phyloP scores from a whole-genome alignment of 2,797 vertebrate genomes.

The Enteromius treurensis region DNA sequence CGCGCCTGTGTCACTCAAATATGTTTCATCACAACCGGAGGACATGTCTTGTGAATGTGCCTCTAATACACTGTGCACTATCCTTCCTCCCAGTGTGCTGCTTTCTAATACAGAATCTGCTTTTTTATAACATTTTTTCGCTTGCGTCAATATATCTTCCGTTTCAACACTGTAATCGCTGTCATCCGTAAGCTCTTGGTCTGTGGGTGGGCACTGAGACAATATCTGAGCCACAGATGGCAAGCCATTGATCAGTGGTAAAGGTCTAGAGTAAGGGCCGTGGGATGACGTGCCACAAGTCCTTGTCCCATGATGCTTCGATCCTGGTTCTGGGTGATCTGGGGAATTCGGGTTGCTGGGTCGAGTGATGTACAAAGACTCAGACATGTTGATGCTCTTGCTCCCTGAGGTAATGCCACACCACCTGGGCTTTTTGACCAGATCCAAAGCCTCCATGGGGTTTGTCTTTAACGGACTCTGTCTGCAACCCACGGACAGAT shows the following conservation, averaged over 20 bases:
- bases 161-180: not conserved
- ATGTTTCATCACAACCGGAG: constrained; percentile 69
- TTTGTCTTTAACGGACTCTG: constrained; percentile 54
- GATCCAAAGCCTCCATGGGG: constrained; percentile 67
- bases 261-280: constrained; percentile 30
- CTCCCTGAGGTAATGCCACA: constrained; percentile 65
- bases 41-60: constrained; percentile 50
- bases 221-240: constrained; percentile 7
- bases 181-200: constrained; percentile 39
- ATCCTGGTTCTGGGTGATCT: constrained; percentile 57
- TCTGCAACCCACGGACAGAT: constrained; percentile 74
- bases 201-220: constrained; percentile 41
- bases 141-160: not conserved
- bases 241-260: constrained; percentile 25
- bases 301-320: constrained; percentile 61
- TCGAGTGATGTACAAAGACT: constrained; percentile 34
- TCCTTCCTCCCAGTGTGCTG: constrained; percentile 11
- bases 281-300: constrained; percentile 64
- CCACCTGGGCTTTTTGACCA: constrained; percentile 74
- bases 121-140: not conserved
- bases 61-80: constrained; percentile 2
- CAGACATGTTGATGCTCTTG: constrained; percentile 27
- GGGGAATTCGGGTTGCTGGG: constrained; percentile 34
- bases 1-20: constrained; percentile 72
- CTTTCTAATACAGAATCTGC: constrained; percentile 14